phyloP scores from a whole-genome alignment of 2,888 invertebrate species.

The Muschampia plurimacula region DNA sequence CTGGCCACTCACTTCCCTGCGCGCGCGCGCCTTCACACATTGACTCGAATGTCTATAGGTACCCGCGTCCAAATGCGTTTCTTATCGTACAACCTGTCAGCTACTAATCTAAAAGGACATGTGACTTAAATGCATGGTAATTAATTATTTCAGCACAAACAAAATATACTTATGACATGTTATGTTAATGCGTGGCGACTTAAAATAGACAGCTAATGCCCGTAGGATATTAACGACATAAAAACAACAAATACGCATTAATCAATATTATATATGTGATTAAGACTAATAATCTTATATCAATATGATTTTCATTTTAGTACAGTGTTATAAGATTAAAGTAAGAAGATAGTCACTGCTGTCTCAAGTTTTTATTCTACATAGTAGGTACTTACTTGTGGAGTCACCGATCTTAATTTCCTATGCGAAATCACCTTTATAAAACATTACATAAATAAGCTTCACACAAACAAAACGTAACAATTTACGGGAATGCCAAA shows the following conservation, averaged over 20 bases:
- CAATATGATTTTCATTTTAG: neutral
- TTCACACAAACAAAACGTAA: slow-evolving; percentile 50
- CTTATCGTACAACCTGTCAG: slow-evolving; percentile 42
- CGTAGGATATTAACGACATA: neutral
- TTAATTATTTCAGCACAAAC: slow-evolving; percentile 34
- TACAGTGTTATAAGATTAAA: no score
- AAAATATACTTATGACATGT: slow-evolving; percentile 52
- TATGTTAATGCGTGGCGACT: slow-evolving; percentile 30
- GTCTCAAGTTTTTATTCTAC: neutral
- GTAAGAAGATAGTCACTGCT: no score
- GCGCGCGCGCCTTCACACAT: slow-evolving; percentile 66
- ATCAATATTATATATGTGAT: neutral
- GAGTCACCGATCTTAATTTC: neutral
- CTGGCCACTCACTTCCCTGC: slow-evolving; percentile 75
- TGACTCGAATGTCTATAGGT: slow-evolving; percentile 66
- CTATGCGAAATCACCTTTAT: neutral
- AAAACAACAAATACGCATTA: neutral
- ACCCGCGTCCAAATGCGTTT: slow-evolving; percentile 44
- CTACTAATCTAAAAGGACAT: slow-evolving; percentile 41
- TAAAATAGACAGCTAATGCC: neutral
- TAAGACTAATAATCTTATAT: neutral
- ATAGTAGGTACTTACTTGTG: no score
- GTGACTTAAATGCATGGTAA: slow-evolving; percentile 43
- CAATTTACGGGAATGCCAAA: slow-evolving; percentile 66
- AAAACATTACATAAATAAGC: neutral